phyloP scores from a whole-genome alignment of 2,797 vertebrate genomes.

The Poeciliopsis turneri region DNA sequence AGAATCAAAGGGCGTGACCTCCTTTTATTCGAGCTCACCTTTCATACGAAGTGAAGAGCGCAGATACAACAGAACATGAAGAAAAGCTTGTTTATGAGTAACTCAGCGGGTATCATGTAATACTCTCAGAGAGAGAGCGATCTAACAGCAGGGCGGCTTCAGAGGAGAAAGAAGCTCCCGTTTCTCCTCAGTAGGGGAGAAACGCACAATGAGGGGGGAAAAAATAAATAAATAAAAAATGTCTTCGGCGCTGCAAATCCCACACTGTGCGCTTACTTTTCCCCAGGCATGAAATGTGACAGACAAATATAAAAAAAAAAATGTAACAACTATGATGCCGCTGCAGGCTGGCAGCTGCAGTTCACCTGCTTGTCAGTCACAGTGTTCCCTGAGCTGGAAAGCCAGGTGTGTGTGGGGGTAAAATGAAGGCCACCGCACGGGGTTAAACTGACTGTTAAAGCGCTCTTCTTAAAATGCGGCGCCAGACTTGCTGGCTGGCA shows the following conservation, averaged over 20 bases:
- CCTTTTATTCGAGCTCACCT: constrained; percentile 5
- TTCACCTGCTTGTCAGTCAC: constrained; percentile 34
- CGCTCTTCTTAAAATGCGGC: not conserved
- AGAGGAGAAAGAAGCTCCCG: constrained; percentile 25
- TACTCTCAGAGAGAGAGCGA: constrained; percentile 24
- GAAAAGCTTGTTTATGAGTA: constrained; percentile 5
- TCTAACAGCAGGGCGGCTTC: constrained; percentile 43
- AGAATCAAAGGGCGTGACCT: constrained; percentile 15
- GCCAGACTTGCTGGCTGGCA: constrained; percentile 20
- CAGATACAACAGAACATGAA: constrained; percentile 20
- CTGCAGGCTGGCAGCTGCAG: constrained; percentile 14
- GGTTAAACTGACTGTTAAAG: constrained; percentile 37
- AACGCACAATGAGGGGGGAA: constrained; percentile 45
- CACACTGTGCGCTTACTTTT: constrained; percentile 25
- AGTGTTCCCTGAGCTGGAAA: constrained; percentile 26
- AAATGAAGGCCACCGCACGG: constrained; percentile 37
- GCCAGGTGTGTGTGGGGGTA: constrained; percentile 10
- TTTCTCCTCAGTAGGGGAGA: constrained; percentile 34
- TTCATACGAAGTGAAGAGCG: constrained; percentile 11
- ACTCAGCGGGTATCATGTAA: constrained; percentile 29
- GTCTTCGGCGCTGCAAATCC: constrained; percentile 40
- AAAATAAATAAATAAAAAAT: not conserved
- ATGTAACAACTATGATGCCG: constrained; percentile 15
- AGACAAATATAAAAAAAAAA: constrained; percentile 49
- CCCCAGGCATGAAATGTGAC: constrained; percentile 43